phyloP scores from a whole-genome alignment of 2,113 vertebrate species.

The Rhineura floridana region DNA sequence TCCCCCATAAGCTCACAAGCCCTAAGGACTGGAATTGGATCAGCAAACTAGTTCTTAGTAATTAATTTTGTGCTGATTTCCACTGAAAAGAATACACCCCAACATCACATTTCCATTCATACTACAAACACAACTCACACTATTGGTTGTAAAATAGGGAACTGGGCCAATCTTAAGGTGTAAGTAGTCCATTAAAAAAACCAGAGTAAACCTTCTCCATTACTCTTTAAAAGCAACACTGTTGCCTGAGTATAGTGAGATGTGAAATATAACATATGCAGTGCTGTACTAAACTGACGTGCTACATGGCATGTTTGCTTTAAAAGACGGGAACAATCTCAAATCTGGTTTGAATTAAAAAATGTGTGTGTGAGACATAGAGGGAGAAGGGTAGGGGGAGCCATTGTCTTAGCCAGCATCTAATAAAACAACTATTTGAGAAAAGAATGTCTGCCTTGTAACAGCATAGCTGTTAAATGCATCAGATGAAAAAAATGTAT shows the following conservation, averaged over 20 bases:
- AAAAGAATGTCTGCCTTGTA: slow-evolving; percentile 41
- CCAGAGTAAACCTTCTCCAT: slow-evolving; percentile 20
- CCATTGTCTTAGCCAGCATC: slow-evolving; percentile 56
- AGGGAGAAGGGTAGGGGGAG: slow-evolving; percentile 42
- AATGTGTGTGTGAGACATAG: slow-evolving; percentile 58
- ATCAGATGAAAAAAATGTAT: slow-evolving; percentile 58
- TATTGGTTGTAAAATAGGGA: background rate
- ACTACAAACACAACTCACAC: background rate
- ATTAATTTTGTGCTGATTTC: background rate
- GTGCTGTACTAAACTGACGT: slow-evolving; percentile 47
- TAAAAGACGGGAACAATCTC: slow-evolving; percentile 59
- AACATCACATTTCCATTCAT: background rate
- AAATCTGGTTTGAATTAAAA: slow-evolving; percentile 71
- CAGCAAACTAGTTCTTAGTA: background rate
- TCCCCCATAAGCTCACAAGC: background rate
- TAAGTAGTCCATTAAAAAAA: background rate
- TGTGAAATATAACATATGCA: slow-evolving; percentile 51
- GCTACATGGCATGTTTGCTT: slow-evolving; percentile 63
- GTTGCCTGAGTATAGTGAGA: slow-evolving; percentile 43
- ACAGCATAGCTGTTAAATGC: slow-evolving; percentile 54
- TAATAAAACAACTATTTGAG: slow-evolving; percentile 64
- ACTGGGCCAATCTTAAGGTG: background rate
- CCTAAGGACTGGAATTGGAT: background rate
- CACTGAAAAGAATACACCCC: background rate
- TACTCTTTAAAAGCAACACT: slow-evolving; percentile 17